Evolutionary conservation across 2,888 invertebrate genomes (phyloP).

Genomic region (Macrosiphum euphorbiae): DNA sequence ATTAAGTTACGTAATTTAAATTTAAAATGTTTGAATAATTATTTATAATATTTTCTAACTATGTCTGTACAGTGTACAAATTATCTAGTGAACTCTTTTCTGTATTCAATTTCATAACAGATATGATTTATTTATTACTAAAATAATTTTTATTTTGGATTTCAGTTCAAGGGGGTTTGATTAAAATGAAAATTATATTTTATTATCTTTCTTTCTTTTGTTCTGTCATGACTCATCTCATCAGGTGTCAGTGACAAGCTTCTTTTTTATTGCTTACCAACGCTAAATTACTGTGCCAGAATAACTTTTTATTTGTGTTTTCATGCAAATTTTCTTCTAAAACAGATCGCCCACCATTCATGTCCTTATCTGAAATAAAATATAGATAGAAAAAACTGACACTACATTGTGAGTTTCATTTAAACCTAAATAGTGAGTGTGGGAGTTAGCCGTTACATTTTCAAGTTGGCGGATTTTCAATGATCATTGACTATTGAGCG

Average conservation of each 20-base stretch:
- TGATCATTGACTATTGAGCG: slow-evolving; percentile 37
- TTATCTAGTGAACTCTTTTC: background rate
- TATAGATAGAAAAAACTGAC: slow-evolving; percentile 15
- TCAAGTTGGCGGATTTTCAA: slow-evolving; percentile 53
- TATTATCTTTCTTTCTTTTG: slow-evolving; percentile 46
- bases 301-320: slow-evolving; percentile 56
- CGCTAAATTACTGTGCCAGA: slow-evolving; percentile 45
- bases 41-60: background rate
- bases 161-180: background rate
- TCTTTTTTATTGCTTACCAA: slow-evolving; percentile 30
- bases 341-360: slow-evolving; percentile 47
- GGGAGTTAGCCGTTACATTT: slow-evolving; percentile 48
- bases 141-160: background rate
- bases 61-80: background rate
- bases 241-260: slow-evolving; percentile 15
- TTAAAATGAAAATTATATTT: slow-evolving; percentile 12
- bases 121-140: background rate
- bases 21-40: background rate
- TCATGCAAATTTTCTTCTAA: slow-evolving; percentile 48
- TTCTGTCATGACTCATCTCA: slow-evolving; percentile 57
- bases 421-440: slow-evolving; percentile 34
- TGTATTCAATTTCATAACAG: background rate
- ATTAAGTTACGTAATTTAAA: background rate
- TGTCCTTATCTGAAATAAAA: slow-evolving; percentile 52
- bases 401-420: slow-evolving; percentile 30